phyloP scores from a whole-genome alignment of 2,888 invertebrate genomes.

The Brenthis ino region DNA sequence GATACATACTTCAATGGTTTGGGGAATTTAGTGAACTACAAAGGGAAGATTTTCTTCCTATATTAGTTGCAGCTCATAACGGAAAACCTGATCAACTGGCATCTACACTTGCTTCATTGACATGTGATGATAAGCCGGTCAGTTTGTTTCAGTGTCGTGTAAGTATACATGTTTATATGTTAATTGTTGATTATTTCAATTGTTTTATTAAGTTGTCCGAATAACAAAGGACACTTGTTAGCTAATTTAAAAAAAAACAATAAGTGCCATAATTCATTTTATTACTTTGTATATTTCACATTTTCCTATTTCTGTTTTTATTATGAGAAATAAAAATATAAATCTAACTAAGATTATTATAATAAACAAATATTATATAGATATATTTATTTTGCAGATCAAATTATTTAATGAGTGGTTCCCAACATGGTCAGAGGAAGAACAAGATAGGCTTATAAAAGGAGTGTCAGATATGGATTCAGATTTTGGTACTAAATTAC shows the following conservation, averaged over 20 bases:
- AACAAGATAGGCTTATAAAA: slow-evolving; percentile 86
- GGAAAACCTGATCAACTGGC: slow-evolving; percentile 89
- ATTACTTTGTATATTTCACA: too few relatives aligned
- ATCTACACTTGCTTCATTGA: slow-evolving; percentile 84
- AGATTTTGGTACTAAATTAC: slow-evolving; percentile 87
- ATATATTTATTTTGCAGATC: slow-evolving; percentile 72
- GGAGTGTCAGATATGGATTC: slow-evolving; percentile 88
- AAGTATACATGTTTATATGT: slow-evolving; percentile 51
- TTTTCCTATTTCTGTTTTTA: too few relatives aligned
- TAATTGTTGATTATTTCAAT: background rate
- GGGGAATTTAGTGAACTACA: slow-evolving; percentile 94
- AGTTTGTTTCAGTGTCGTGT: slow-evolving; percentile 92
- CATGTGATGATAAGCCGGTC: slow-evolving; percentile 89
- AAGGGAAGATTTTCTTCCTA: slow-evolving; percentile 90
- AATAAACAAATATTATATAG: background rate
- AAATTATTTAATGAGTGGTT: slow-evolving; percentile 94
- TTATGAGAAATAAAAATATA: too few relatives aligned
- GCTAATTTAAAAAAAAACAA: too few relatives aligned
- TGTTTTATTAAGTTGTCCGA: background rate
- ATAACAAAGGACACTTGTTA: too few relatives aligned
- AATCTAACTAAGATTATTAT: background rate
- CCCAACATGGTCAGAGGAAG: slow-evolving; percentile 88
- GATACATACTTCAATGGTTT: slow-evolving; percentile 93
- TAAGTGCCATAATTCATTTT: too few relatives aligned
- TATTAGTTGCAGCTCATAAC: slow-evolving; percentile 84